These are phyloP conservation scores for Maniola jurtina DNA, from an alignment of 1,140 invertebrate species.

Conservation along the genomic window DNA sequence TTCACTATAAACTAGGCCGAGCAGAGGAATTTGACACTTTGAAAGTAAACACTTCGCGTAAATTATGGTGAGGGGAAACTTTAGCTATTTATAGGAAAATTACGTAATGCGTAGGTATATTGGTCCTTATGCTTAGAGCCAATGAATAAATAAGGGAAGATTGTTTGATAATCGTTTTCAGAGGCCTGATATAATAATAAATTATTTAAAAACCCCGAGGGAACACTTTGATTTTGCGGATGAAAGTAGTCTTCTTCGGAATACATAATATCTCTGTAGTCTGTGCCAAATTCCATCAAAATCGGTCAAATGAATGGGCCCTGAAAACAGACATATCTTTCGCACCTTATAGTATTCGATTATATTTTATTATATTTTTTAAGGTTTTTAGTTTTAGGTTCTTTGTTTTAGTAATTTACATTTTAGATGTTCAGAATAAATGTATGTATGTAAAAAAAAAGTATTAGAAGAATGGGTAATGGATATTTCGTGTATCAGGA, in stretches of 20 bases:
- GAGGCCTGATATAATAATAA: neutral
- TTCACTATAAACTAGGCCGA: slow-evolving; percentile 42
- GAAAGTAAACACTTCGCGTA: slow-evolving; percentile 34
- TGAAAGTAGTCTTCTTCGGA: too few species aligned
- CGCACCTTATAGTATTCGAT: neutral
- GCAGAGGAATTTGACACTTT: slow-evolving; percentile 51
- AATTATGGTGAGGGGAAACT: slow-evolving; percentile 16
- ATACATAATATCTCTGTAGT: too few species aligned
- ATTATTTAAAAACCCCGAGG: neutral
- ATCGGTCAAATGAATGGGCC: too few species aligned
- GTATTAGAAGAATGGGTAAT: neutral
- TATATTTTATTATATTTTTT: too few species aligned
- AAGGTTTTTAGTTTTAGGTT: too few species aligned
- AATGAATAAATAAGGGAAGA: too few species aligned
- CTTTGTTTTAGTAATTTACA: too few species aligned
- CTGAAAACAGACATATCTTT: neutral
- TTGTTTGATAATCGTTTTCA: neutral
- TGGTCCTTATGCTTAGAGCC: too few species aligned
- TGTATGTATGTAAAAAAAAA: too few species aligned
- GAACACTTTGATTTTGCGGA: too few species aligned
- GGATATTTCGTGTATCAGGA: slow-evolving; percentile 80
- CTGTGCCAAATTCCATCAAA: too few species aligned
- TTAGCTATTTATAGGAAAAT: neutral
- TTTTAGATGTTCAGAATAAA: too few species aligned
- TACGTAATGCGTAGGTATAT: neutral